Base-by-base conservation (phyloP, 2,113 vertebrate species). In the Rhipidura dahli region DNA sequence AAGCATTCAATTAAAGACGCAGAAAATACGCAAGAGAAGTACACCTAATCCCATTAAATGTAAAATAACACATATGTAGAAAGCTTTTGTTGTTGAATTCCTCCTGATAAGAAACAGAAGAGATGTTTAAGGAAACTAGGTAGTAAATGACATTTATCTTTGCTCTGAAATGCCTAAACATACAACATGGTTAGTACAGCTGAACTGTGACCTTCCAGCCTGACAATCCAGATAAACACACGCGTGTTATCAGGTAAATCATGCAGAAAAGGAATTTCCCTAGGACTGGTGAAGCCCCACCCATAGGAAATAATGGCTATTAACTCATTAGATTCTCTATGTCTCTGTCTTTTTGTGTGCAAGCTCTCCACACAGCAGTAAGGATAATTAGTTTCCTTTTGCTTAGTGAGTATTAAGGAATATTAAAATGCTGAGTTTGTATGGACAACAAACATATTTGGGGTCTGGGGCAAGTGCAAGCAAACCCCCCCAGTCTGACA, bases 181-280 rank as follows among this genome's bases (percentile, higher is more conserved):
- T 49, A 50, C 14, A 11, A 30, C 26, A 12, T 31, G 66, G 54
- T 85, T 53, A 49, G 56, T 64, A 30, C 51, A 88, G 73, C 69
- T 95, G 92, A 96, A 92, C 68, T 86, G 71, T 91, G 90, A 77
- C 93, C 94, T 96, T 89, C 69, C 76, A 73, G 83, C 50, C 65
- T 97, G 88, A 70, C 92, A 92, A 10, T 92, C 75, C 57, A 71
- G 69, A 96, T 94, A 89, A 88, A 69, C 40, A 84, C 31, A 84
- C 31, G 49, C 40, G 30, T 28, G 9, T 89, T 93, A 73, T 60
- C 73, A 92, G 83, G 82, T 90, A 68, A 95, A 75, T 91, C 87
- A 95, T 10, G 8, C 83, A 94, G 89, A 97, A 96, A 77, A 83
- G 49, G 91, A 28, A 57, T 78, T 71, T 95, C 92, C 56, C 73